phyloP scores from a whole-genome alignment of 2,797 vertebrate genomes.

The Lacerta bilineata region DNA sequence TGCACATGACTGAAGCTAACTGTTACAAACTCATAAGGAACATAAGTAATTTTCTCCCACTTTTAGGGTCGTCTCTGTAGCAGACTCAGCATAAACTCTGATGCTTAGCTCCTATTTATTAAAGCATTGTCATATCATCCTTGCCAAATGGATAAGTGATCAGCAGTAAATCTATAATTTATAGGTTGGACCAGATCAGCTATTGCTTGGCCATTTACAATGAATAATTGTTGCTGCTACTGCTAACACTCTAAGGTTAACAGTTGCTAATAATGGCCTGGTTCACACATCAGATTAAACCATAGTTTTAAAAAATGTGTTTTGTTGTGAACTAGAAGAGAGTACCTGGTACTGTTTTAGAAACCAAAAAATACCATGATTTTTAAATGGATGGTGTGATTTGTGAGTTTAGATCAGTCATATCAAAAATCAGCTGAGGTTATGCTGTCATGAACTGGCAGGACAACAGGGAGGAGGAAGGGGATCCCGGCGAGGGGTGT shows the following conservation, averaged over 20 bases:
- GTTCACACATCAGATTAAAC: background rate
- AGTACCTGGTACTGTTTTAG: no score
- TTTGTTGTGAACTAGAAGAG: no score
- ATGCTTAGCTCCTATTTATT: constrained; percentile 36
- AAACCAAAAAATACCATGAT: no score
- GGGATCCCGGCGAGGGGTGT: no score
- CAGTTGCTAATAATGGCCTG: background rate
- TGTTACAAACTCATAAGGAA: background rate
- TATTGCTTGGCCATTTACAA: constrained; percentile 17
- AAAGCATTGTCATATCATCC: constrained; percentile 24
- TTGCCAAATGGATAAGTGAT: constrained; percentile 26
- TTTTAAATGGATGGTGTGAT: no score
- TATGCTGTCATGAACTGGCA: no score
- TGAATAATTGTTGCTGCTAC: constrained; percentile 17
- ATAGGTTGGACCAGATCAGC: background rate
- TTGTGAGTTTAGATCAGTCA: no score
- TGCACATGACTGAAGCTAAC: background rate
- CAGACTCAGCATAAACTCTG: constrained; percentile 9
- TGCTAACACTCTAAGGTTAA: constrained; percentile 4
- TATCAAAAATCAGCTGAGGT: no score
- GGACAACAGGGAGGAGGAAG: no score
- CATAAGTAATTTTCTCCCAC: constrained; percentile 58
- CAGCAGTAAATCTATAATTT: constrained; percentile 30
- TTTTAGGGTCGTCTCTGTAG: constrained; percentile 52
- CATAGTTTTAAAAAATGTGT: no score